Evolutionary conservation across 35 echinoderm and acorn worm genomes (phyloP).

Genomic region (Chiridota heheva): DNA sequence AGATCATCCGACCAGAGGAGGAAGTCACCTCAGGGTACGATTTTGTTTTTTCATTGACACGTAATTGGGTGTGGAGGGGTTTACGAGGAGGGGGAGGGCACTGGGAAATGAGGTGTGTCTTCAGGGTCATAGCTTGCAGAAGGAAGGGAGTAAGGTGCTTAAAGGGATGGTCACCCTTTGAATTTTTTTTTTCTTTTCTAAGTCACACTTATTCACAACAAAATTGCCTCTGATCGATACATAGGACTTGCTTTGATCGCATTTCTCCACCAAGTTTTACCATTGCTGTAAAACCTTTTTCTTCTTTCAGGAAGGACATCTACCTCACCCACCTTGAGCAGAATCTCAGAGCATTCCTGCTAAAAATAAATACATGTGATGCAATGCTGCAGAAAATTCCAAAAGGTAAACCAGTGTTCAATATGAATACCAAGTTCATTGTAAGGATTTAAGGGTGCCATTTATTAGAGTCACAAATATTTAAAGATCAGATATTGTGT

Average conservation of each 20-base stretch:
- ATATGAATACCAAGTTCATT: background rate
- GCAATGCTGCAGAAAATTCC: constrained; percentile 56
- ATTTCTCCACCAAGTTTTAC: background rate
- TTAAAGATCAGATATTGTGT: background rate
- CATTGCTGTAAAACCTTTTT: background rate
- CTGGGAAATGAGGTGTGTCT: background rate
- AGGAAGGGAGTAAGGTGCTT: too few species aligned
- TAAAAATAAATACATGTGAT: constrained; percentile 89
- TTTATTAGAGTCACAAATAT: background rate
- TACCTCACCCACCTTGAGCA: constrained; percentile 74
- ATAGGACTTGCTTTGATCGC: too few species aligned
- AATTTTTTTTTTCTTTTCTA: too few species aligned
- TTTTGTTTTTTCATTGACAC: background rate
- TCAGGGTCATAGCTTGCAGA: too few species aligned
- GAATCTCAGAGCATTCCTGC: constrained; percentile 64
- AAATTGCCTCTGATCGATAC: too few species aligned
- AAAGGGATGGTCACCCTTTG: too few species aligned
- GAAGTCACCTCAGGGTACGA: background rate
- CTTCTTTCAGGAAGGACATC: constrained; percentile 48
- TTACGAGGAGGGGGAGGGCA: background rate
- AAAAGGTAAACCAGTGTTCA: constrained; percentile 34
- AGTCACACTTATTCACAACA: too few species aligned
- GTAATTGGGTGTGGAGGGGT: background rate
- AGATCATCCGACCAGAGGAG: constrained; percentile 49
- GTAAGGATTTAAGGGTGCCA: background rate